Conservation (phyloP, 2,797 vertebrate species). For the Sylvia borin region DNA sequence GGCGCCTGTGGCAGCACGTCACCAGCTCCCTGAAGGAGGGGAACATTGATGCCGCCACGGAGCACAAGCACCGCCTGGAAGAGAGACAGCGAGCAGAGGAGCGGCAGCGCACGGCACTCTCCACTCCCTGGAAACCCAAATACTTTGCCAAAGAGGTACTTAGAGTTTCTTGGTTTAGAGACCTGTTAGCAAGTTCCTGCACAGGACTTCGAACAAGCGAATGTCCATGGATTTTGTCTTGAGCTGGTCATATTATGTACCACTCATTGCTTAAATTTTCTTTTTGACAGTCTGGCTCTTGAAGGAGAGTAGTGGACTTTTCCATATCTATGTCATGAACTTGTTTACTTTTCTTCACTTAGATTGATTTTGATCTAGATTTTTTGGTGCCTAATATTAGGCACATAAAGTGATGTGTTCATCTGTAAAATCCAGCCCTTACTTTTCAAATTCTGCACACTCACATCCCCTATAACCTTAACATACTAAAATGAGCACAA, state of each 20-base stretch:
- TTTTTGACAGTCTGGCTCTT: neutral
- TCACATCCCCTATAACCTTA: neutral
- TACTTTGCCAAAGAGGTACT: slow-evolving; percentile 92
- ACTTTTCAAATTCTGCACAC: neutral
- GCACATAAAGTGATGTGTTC: neutral
- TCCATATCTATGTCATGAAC: neutral
- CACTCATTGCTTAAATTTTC: neutral
- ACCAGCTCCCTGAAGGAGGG: slow-evolving; percentile 87
- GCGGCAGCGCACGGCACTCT: slow-evolving; percentile 78
- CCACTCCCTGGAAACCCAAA: slow-evolving; percentile 85
- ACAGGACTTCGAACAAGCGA: neutral
- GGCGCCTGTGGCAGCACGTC: slow-evolving; percentile 90
- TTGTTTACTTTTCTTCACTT: neutral
- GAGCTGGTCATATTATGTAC: neutral
- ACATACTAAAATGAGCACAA: neutral
- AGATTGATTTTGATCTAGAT: neutral
- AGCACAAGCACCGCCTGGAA: slow-evolving; percentile 89
- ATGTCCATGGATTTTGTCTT: neutral
- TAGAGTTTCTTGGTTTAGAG: neutral
- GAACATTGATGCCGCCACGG: slow-evolving; percentile 87
- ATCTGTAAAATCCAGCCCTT: neutral
- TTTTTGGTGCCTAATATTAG: neutral
- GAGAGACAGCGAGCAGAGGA: slow-evolving; percentile 89
- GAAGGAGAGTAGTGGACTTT: neutral
- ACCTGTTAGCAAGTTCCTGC: neutral